Base-by-base conservation (phyloP, 2,888 invertebrate species). In the Harpalus rubripes region DNA sequence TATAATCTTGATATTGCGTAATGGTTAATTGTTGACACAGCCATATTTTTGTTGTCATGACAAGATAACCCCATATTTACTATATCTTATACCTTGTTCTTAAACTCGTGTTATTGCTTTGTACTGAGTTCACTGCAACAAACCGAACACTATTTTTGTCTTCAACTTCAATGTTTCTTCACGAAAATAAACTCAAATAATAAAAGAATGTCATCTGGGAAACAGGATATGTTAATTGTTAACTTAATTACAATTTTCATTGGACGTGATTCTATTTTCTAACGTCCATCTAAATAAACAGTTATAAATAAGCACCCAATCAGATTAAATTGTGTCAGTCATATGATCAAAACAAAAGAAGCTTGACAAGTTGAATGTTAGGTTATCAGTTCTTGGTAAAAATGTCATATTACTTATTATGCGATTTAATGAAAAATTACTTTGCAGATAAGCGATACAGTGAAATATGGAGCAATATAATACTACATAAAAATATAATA, bases 221-320 rank as follows among this genome's bases (percentile, higher is more conserved):
- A 41, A 74, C 72, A 44, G 15, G 68, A 68, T 63, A 63, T 26
- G 26, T 61, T 63, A 63, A 68, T 68, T 68, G 41, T 68, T 68
- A 41, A 32, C 32, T 68, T 12, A 68, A 68, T 68, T 63, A 26
- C 7, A 63, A 12, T 79, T 82, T 85, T 58, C 16, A 86, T 80
- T 76, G 79, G 80, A 18, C 22, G 61, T 58, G 8, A 52, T 65
- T 86, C 84, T 87, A 86, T 79, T 85, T 87, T 87, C 88, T 68
- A 26, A 26, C 63, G 12, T 12, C 7, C 15, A 68, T 68, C 39
- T 26, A 39, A 68, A n/a, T 74, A 74, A 74, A 74, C 18, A 44
- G 16, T 74, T 74, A 44, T 74, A 44, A 44, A 22, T 74, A 74
- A 68, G 15, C 68, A 41, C 32, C 68, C 68, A 68, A 68, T 68